Evolutionary conservation across 2,113 vertebrate genomes (phyloP), one percentile per base, ranked within the genome.

Genomic region (Mastomys natalensis): DNA sequence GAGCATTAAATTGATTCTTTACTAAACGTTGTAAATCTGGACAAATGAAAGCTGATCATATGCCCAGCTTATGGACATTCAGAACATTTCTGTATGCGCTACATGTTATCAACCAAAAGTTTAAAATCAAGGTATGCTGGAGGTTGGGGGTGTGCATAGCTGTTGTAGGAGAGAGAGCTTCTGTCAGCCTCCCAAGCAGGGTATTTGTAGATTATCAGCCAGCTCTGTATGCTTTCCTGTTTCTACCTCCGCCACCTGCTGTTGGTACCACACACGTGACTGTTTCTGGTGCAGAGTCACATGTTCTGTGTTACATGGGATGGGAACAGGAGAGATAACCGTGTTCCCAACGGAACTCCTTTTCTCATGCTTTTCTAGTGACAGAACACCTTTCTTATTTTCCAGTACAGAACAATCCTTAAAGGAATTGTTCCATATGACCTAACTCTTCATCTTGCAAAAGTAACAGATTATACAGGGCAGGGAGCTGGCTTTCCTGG

Each of bases 301-400:
- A 7, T 66, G 21, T 31, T 86, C 37, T 73, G 34, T 40, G 1
- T 43, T 7, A 62, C 12, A 4, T 72, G 53, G 43, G 26, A 37
- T 8, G 13, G 88, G 58, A 40, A 10, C 16, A 45, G 34, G 26
- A 58, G 22, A 40, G 31, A 72, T 43, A 24, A 9, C 19, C 4
- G 4, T 73, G n/a, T 9, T 58, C 4, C 60, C 21, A 3, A 6
- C 9, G 2, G 26, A 1, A 24, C 24, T 0, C 19, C 11, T 48
- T 60, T 81, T 58, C 64, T 40, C 40, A 40, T 40, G 31, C 24
- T 70, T 29, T 48, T 34, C 55, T 55, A 43, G 24, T 48, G 51
- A 40, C 11, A 7, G 31, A 24, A 34, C 26, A 51, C n/a, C 77
- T 70, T 78, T 45, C 62, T 80, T 48, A 16, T 66, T 66, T 68